Percentiles rank a stretch among this genome's conserved stretches.
Evolutionary conservation across 2,888 invertebrate genomes (phyloP).

Genomic region (Emmelina monodactyla): DNA sequence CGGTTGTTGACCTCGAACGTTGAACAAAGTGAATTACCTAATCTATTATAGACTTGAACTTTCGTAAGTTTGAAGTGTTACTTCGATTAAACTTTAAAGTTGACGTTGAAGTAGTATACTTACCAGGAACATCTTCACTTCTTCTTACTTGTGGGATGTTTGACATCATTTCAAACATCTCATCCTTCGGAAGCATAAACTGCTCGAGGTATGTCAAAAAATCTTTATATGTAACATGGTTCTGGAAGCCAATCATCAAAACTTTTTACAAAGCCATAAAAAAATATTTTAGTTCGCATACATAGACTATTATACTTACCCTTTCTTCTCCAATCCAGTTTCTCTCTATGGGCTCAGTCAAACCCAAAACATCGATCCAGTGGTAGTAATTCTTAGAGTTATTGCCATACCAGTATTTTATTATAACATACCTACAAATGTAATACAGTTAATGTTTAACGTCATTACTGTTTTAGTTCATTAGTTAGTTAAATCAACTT

Average conservation of each 20-base stretch:
- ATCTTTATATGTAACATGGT: conserved; percentile 74
- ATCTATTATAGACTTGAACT: too few species aligned
- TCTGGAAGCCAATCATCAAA: conserved; percentile 45
- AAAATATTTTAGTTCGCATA: too few species aligned
- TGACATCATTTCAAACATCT: conserved; percentile 51
- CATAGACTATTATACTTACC: too few species aligned
- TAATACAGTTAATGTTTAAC: not conserved
- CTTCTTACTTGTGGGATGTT: conserved; percentile 44
- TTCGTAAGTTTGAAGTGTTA: too few species aligned
- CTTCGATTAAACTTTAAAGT: too few species aligned
- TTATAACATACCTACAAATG: conserved; percentile 72
- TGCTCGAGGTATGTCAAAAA: conserved; percentile 72
- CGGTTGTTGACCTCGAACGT: too few species aligned
- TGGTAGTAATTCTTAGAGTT: conserved; percentile 76
- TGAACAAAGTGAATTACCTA: too few species aligned
- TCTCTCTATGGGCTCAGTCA: conserved; percentile 74
- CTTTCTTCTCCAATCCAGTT: conserved; percentile 74
- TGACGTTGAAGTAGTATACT: too few species aligned
- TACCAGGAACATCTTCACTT: conserved; percentile 42
- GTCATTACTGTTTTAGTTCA: too few species aligned
- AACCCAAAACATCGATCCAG: conserved; percentile 73
- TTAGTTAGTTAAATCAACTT: too few species aligned
- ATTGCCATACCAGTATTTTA: conserved; percentile 78
- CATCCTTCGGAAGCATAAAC: conserved; percentile 59
- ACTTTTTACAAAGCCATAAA: too few species aligned